A percentile compares a stretch with the other conserved stretches of the same genome.
These are phyloP conservation scores for Panulirus ornatus DNA, from an alignment of 1,140 invertebrate genomes.

Conservation along the genomic window DNA sequence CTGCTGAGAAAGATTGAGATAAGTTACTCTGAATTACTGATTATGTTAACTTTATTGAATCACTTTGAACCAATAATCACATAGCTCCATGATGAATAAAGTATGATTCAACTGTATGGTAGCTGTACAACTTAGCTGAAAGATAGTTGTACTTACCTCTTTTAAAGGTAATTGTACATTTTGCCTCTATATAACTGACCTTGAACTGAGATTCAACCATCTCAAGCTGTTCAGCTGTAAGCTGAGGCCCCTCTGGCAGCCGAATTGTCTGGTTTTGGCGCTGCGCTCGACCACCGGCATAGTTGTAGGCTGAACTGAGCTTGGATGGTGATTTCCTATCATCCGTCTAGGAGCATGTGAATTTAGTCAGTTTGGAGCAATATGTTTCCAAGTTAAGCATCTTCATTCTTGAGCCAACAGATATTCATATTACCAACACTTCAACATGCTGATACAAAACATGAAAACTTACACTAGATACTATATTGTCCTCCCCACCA, in stretches of 20 bases:
- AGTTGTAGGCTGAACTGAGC: constrained; percentile 74
- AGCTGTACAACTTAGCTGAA: background rate
- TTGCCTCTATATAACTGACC: constrained; percentile 43
- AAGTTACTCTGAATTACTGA: no score
- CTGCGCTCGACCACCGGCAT: constrained; percentile 53
- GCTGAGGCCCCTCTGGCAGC: constrained; percentile 72
- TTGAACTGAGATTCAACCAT: constrained; percentile 74
- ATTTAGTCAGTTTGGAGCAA: constrained; percentile 22
- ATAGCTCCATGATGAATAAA: background rate
- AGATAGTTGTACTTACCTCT: constrained; percentile 24
- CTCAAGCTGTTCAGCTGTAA: constrained; percentile 72
- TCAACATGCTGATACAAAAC: constrained; percentile 36
- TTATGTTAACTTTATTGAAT: background rate
- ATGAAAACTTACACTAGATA: constrained; percentile 31
- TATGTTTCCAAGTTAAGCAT: constrained; percentile 40
- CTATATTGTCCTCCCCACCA: constrained; percentile 1
- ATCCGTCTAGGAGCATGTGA: constrained; percentile 55
- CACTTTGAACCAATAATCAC: no score
- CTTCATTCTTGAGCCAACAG: constrained; percentile 45
- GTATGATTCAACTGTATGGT: background rate
- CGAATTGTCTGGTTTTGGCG: constrained; percentile 62
- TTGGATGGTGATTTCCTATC: constrained; percentile 65
- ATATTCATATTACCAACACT: constrained; percentile 47
- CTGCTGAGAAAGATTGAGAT: background rate
- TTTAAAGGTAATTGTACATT: constrained; percentile 19